Evolutionary conservation across 2,888 invertebrate genomes (phyloP).

Genomic region (Rhorus exstirpatorius): DNA sequence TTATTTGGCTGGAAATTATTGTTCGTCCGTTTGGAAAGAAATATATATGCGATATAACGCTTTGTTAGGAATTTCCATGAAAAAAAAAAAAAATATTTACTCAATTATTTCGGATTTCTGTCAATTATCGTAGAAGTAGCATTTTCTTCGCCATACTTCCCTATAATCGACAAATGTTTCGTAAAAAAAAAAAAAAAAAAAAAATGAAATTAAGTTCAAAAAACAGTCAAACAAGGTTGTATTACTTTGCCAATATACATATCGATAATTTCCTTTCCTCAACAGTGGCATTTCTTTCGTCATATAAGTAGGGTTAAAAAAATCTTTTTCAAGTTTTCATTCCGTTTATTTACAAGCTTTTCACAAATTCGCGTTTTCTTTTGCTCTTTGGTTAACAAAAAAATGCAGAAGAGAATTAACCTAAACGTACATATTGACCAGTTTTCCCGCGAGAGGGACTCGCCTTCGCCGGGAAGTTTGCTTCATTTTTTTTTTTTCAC

Average conservation of each 20-base stretch:
- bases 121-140: background rate
- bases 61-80: constrained; percentile 78
- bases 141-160: no score
- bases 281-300: background rate
- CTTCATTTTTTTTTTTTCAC: background rate
- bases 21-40: constrained; percentile 51
- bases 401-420: constrained; percentile 18
- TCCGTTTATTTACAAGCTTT: constrained; percentile 51
- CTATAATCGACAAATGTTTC: no score
- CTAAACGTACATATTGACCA: constrained; percentile 27
- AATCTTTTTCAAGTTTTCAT: background rate
- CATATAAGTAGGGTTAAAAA: background rate
- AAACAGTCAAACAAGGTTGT: no score
- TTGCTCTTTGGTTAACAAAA: constrained; percentile 19
- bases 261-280: background rate
- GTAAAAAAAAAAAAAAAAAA: no score
- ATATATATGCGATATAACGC: constrained; percentile 80
- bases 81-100: constrained; percentile 37
- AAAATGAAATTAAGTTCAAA: no score
- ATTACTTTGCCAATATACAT: no score
- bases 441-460: background rate
- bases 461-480: background rate
- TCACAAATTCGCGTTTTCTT: constrained; percentile 17
- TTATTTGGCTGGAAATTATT: constrained; percentile 25
- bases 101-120: background rate